Conservation (phyloP, 2,113 vertebrate species). For the Cochlearius cochlearius region DNA sequence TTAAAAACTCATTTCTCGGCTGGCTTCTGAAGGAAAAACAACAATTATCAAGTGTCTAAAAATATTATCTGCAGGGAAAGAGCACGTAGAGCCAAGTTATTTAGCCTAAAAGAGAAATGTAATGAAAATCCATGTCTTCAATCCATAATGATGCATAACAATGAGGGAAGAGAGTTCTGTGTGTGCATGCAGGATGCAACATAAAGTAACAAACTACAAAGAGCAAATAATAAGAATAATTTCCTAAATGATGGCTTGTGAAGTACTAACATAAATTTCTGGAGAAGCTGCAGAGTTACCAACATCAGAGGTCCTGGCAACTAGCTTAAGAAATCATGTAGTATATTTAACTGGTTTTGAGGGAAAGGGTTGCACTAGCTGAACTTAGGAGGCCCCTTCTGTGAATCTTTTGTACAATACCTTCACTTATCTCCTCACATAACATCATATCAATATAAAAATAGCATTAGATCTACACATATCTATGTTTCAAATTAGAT, state of each 20-base stretch:
- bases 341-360: neutral
- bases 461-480: neutral
- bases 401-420: neutral
- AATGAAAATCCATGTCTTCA: neutral
- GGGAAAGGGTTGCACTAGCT: neutral
- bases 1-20: neutral
- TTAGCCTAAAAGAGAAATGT: neutral
- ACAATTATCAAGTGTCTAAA: neutral
- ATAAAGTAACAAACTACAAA: neutral
- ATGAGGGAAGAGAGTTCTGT: neutral
- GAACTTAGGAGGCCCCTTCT: neutral
- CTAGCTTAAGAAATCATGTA: neutral
- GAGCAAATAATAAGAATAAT: neutral
- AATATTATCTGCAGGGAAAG: neutral
- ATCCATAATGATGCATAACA: neutral
- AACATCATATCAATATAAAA: neutral
- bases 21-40: neutral
- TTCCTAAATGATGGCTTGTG: neutral
- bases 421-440: neutral
- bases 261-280: neutral
- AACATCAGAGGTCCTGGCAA: neutral
- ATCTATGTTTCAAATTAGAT: neutral
- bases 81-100: neutral
- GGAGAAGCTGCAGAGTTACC: neutral
- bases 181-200: neutral